A percentile compares a stretch with the other conserved stretches of the same genome.
Conservation (phyloP, 1,140 invertebrate genomes). For the Drosophila rhopaloa region DNA sequence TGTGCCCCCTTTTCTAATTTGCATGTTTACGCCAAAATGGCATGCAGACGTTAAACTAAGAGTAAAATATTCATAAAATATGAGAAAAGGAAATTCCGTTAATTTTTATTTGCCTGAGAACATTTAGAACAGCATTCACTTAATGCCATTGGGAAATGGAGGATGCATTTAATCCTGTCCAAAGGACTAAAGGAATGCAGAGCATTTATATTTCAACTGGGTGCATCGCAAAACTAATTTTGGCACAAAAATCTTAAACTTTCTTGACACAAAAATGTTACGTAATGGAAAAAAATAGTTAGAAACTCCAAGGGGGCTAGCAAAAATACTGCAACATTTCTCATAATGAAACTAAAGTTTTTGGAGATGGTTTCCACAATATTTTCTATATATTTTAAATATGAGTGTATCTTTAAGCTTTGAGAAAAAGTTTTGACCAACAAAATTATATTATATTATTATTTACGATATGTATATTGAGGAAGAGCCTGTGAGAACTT, state of each 20-base stretch:
- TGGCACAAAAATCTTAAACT: conserved; percentile 14
- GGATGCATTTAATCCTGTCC: conserved; percentile 9
- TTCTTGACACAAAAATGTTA: conserved; percentile 29
- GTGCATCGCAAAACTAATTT: conserved; percentile 34
- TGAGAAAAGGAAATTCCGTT: conserved; percentile 16
- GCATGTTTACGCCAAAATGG: conserved; percentile 71
- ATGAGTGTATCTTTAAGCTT: too few relatives aligned
- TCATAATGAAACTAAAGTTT: conserved; percentile 1
- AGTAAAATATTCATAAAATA: conserved; percentile 16
- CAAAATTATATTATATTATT: neutral
- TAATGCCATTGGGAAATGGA: conserved; percentile 9
- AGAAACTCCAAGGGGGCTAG: conserved; percentile 4
- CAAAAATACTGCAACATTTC: conserved; percentile 7
- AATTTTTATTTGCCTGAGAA: conserved; percentile 24
- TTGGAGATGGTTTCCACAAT: neutral
- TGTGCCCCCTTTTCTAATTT: conserved; percentile 55
- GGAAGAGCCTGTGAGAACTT: conserved; percentile 60
- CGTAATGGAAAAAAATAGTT: neutral
- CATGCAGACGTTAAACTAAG: conserved; percentile 41
- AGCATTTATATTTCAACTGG: neutral
- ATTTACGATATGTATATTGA: too few relatives aligned
- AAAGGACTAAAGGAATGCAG: neutral
- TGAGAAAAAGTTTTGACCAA: too few relatives aligned
- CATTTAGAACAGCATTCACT: conserved; percentile 28
- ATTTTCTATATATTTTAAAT: neutral